phyloP scores from a whole-genome alignment of 1,140 invertebrate genomes.

The Drosophila pseudoananassae region DNA sequence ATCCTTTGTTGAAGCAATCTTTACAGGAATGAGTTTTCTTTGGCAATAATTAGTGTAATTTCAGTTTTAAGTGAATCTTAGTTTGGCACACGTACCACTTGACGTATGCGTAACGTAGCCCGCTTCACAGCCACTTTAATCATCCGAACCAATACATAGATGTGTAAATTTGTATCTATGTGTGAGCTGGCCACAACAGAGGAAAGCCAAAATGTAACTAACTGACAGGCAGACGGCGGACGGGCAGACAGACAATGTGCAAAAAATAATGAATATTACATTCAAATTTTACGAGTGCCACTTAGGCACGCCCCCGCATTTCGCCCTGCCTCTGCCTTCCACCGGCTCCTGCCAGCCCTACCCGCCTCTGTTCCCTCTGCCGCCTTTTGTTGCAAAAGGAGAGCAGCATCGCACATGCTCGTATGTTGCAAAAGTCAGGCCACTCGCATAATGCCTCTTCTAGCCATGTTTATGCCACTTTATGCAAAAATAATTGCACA shows the following conservation, averaged over 20 bases:
- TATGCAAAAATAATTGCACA: conserved; percentile 84
- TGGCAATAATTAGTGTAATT: conserved; percentile 19
- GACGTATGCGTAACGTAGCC: conserved; percentile 33
- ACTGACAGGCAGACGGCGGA: conserved; percentile 32
- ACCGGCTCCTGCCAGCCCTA: background rate
- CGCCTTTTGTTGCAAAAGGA: background rate
- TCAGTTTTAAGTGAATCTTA: conserved; percentile 18
- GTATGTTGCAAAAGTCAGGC: conserved; percentile 77
- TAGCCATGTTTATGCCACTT: conserved; percentile 84
- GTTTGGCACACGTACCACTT: conserved; percentile 20
- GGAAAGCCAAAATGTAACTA: conserved; percentile 43
- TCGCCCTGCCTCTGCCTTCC: background rate
- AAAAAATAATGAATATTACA: conserved; percentile 82
- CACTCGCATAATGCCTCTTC: conserved; percentile 83
- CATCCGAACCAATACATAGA: conserved; percentile 17
- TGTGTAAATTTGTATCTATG: conserved; percentile 1
- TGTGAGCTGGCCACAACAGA: conserved; percentile 33
- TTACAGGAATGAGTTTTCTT: conserved; percentile 8
- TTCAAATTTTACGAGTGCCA: conserved; percentile 80
- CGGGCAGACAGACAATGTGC: conserved; percentile 63
- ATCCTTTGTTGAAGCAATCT: no score
- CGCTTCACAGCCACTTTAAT: conserved; percentile 31
- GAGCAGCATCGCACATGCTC: conserved; percentile 53
- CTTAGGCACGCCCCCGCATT: conserved; percentile 65
- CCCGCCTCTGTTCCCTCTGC: conserved; percentile 2